Evolutionary conservation across 1,140 invertebrate species (phyloP).

Genomic region (Pantala flavescens): DNA sequence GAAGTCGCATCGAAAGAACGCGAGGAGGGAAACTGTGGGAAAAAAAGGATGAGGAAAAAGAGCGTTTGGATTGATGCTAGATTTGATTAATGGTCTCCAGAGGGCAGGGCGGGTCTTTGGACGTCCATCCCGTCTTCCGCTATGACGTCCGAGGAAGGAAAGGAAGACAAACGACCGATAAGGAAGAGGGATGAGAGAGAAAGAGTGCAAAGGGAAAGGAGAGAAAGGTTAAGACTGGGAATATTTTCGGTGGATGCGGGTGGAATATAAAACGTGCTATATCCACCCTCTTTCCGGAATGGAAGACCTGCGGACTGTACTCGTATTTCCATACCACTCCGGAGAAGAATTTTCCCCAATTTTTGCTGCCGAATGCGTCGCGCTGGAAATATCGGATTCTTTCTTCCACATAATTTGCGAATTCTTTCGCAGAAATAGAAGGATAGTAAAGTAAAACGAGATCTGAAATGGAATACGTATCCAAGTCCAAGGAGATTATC

Average conservation of each 20-base stretch:
- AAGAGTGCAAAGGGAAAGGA: background rate
- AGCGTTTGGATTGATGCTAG: background rate
- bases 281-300: too few relatives aligned
- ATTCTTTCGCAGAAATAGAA: too few relatives aligned
- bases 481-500: too few relatives aligned
- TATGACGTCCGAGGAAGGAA: slow-evolving; percentile 3
- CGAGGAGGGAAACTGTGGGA: background rate
- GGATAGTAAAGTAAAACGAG: too few relatives aligned
- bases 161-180: slow-evolving; percentile 1
- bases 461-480: too few relatives aligned
- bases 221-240: background rate
- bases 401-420: too few relatives aligned
- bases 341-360: too few relatives aligned
- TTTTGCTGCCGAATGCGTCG: too few relatives aligned
- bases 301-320: too few relatives aligned
- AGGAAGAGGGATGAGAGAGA: background rate
- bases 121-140: background rate
- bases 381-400: too few relatives aligned
- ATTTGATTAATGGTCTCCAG: background rate
- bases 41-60: background rate
- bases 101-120: background rate
- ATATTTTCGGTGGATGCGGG: background rate
- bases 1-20: background rate
- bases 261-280: background rate
- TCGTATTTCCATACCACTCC: too few relatives aligned